Evolutionary conservation across 2,113 vertebrate species (phyloP).

Genomic region (Ceuthmochares aereus): DNA sequence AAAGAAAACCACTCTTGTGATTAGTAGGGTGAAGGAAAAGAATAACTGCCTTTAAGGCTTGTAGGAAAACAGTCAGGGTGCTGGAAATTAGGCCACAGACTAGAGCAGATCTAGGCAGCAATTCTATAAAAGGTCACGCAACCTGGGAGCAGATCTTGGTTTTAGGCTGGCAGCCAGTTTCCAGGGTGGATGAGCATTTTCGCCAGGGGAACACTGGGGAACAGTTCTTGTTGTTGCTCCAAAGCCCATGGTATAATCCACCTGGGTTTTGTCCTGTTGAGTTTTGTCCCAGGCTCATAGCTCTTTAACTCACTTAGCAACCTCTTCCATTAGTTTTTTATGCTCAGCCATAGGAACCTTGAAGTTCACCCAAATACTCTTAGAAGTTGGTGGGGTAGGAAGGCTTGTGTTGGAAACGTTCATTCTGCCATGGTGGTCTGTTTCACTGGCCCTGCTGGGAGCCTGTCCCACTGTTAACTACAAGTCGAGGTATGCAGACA

Average conservation of each 20-base stretch:
- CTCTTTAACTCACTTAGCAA: background rate
- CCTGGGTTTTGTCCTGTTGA: background rate
- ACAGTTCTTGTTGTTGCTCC: background rate
- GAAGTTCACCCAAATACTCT: background rate
- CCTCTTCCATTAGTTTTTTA: background rate
- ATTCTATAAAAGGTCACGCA: background rate
- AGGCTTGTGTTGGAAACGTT: background rate
- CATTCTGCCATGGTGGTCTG: rapidly evolving
- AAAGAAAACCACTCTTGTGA: background rate
- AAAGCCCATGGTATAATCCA: background rate
- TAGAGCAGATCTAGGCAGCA: background rate
- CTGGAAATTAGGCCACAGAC: background rate
- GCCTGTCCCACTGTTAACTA: background rate
- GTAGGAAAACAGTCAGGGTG: background rate
- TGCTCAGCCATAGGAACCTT: background rate
- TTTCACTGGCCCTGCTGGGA: background rate
- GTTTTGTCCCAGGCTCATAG: background rate
- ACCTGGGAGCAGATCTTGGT: background rate
- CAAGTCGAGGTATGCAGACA: background rate
- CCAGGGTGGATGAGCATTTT: background rate
- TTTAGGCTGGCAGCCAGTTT: background rate
- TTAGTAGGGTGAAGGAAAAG: background rate
- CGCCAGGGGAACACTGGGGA: background rate
- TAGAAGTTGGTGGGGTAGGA: background rate
- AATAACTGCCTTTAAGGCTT: background rate